phyloP scores from a whole-genome alignment of 2,113 vertebrate species.

The Carassius auratus region DNA sequence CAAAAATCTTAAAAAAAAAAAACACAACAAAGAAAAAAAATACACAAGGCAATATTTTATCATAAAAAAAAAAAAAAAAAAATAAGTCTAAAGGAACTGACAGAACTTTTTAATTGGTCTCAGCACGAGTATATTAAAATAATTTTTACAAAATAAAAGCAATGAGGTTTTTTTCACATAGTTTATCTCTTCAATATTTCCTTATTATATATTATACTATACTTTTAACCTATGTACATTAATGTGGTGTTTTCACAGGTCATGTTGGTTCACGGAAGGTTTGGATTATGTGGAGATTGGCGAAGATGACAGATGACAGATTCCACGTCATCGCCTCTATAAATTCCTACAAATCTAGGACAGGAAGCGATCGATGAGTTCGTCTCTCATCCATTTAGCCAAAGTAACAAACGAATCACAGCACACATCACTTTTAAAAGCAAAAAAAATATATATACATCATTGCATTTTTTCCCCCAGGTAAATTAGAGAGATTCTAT shows the following conservation, averaged over 20 bases:
- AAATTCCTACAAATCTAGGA: constrained; percentile 33
- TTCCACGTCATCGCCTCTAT: constrained; percentile 43
- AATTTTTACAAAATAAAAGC: constrained; percentile 40
- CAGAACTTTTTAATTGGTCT: constrained; percentile 70
- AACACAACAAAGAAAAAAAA: constrained; percentile 31
- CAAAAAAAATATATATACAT: constrained; percentile 49
- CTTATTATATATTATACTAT: constrained; percentile 81
- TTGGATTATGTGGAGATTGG: constrained; percentile 28
- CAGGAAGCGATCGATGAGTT: constrained; percentile 31
- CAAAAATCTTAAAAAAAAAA: constrained; percentile 23
- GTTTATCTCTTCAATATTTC: constrained; percentile 69
- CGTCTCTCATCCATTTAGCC: constrained; percentile 47
- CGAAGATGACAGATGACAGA: constrained; percentile 38
- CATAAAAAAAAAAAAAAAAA: background rate
- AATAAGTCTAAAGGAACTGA: constrained; percentile 49
- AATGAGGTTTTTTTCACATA: constrained; percentile 44
- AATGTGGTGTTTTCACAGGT: constrained; percentile 57
- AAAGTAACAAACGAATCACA: constrained; percentile 62
- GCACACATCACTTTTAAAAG: constrained; percentile 64
- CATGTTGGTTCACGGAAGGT: constrained; percentile 59
- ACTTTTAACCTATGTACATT: constrained; percentile 78
- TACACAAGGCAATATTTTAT: constrained; percentile 54
- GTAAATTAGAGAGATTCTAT: constrained; percentile 10
- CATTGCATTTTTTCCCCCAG: constrained; percentile 27
- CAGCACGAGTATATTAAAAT: constrained; percentile 60